phyloP scores from a whole-genome alignment of 2,797 vertebrate species.

The Jordanella pulchra region DNA sequence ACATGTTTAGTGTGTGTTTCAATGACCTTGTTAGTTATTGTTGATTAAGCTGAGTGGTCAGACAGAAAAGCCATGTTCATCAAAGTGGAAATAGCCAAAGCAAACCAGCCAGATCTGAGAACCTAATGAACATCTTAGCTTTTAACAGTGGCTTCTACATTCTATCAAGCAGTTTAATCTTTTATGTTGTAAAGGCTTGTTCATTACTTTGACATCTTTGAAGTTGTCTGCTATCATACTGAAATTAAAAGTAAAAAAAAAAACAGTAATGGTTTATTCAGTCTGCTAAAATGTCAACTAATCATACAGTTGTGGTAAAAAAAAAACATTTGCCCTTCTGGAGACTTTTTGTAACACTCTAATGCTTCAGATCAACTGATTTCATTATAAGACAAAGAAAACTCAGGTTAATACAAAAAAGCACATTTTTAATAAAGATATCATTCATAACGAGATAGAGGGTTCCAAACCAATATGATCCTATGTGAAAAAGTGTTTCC shows the following conservation, averaged over 20 bases:
- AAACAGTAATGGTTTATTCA: too few relatives aligned
- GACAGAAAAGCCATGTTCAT: conserved; percentile 9
- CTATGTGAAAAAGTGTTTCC: not conserved
- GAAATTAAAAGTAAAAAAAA: too few relatives aligned
- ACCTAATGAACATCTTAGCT: too few relatives aligned
- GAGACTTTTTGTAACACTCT: not conserved
- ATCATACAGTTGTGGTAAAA: too few relatives aligned
- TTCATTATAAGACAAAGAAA: not conserved
- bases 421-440: not conserved
- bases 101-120: too few relatives aligned
- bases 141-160: too few relatives aligned
- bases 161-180: too few relatives aligned
- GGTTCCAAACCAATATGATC: not conserved
- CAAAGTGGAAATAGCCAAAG: conserved; percentile 34
- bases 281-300: not conserved
- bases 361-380: not conserved
- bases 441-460: not conserved
- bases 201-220: too few relatives aligned
- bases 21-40: not conserved
- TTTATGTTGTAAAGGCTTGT: not conserved
- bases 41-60: not conserved
- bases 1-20: not conserved
- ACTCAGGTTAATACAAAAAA: not conserved
- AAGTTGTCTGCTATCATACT: too few relatives aligned
- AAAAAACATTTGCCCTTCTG: too few relatives aligned